phyloP scores from a whole-genome alignment of 1,140 invertebrate genomes.

The Apis cerana region DNA sequence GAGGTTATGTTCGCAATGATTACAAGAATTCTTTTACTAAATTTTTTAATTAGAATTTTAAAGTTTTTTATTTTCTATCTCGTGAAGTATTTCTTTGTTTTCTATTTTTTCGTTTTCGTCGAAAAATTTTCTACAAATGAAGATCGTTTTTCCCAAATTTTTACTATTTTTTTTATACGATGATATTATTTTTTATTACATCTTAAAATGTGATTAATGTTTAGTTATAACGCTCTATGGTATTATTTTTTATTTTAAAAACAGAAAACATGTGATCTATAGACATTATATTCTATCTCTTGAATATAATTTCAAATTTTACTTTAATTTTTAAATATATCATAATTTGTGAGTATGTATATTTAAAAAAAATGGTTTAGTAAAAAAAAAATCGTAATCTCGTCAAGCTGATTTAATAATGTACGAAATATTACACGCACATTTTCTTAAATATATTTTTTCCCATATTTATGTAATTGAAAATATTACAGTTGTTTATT shows the following conservation, averaged over 20 bases:
- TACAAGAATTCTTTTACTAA: no score
- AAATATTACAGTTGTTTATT: no score
- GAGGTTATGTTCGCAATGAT: no score
- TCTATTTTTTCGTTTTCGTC: no score
- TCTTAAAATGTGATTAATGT: not conserved
- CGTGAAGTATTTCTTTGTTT: not conserved
- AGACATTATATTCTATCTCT: not conserved
- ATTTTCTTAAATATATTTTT: no score
- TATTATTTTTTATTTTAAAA: not conserved
- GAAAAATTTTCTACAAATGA: no score
- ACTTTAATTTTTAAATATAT: not conserved
- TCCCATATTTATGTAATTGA: not conserved
- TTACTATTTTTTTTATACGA: not conserved
- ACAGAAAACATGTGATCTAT: not conserved
- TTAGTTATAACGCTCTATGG: not conserved
- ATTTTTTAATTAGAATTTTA: no score
- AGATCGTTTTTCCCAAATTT: not conserved
- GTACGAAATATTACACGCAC: not conserved
- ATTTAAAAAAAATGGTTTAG: not conserved
- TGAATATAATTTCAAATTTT: not conserved
- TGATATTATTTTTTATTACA: not conserved
- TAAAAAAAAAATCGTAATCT: not conserved
- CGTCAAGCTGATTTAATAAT: not conserved
- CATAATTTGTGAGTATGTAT: rapidly evolving
- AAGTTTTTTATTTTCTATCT: no score